Percentiles rank a stretch among this genome's conserved stretches.
Evolutionary conservation across 1,140 invertebrate genomes (phyloP).

Genomic region (Euura saliciscinereae): DNA sequence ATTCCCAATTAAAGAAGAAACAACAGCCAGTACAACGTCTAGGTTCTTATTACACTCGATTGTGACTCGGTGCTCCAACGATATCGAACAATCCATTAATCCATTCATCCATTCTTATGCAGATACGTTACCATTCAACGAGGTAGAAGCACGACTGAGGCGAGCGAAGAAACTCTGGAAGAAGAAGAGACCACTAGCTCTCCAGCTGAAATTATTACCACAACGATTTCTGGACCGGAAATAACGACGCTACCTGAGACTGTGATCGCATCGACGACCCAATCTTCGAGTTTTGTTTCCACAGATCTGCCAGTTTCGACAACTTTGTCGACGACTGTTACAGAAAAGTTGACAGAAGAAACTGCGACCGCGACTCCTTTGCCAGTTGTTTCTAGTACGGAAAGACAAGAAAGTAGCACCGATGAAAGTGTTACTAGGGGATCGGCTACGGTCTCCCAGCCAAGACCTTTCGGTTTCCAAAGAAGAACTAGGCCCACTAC

Average conservation of each 20-base stretch:
- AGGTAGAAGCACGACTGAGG: slow-evolving; percentile 53
- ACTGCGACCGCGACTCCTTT: slow-evolving; percentile 49
- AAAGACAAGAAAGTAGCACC: slow-evolving; percentile 23
- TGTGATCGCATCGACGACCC: slow-evolving; percentile 21
- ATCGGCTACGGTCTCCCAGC: slow-evolving; percentile 59
- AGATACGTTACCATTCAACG: slow-evolving; percentile 60
- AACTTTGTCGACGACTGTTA: slow-evolving; percentile 41
- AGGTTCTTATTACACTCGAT: slow-evolving; percentile 36
- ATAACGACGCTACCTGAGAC: slow-evolving; percentile 17
- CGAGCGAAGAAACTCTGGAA: slow-evolving; percentile 20
- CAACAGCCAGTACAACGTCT: slow-evolving; percentile 36
- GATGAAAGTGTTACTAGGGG: slow-evolving; percentile 37
- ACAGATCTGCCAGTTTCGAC: slow-evolving; percentile 43
- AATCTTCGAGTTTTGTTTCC: slow-evolving; percentile 30
- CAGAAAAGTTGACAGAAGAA: slow-evolving; percentile 43
- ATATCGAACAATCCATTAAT: background rate
- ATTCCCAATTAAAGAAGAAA: slow-evolving; percentile 24
- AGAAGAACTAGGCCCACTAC: slow-evolving; percentile 43
- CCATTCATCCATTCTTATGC: slow-evolving; percentile 21
- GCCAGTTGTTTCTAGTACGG: slow-evolving; percentile 23
- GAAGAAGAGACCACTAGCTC: background rate
- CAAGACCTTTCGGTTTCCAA: slow-evolving; percentile 62
- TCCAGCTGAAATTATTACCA: background rate
- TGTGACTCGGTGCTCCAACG: background rate
- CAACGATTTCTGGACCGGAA: background rate